Conservation (phyloP, 2,797 vertebrate genomes). For the Manis crassicaudata region DNA sequence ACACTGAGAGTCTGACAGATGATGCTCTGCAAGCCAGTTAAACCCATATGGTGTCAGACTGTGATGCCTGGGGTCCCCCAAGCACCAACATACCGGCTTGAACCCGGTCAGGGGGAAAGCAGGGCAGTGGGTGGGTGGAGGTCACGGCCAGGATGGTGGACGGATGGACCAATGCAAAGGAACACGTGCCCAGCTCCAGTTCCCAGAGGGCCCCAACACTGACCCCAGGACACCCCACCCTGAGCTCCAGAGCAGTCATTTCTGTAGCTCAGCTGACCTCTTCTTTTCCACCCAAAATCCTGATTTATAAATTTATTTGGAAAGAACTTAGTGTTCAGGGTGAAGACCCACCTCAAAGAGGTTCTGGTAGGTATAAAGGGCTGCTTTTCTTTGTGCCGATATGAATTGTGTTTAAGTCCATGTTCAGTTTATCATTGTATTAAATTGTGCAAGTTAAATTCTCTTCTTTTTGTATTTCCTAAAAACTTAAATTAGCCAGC, state of each 20-base stretch:
- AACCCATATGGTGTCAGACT: fast-evolving
- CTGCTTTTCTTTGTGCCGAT: constrained; percentile 66
- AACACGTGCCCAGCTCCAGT: neutral
- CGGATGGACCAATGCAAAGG: neutral
- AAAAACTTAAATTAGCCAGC: neutral
- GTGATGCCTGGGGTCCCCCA: fast-evolving
- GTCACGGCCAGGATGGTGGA: fast-evolving
- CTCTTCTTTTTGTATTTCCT: constrained; percentile 3
- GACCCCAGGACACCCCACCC: neutral
- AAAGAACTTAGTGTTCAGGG: constrained; percentile 57
- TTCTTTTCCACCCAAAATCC: constrained; percentile 69
- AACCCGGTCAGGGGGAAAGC: neutral
- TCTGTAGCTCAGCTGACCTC: neutral
- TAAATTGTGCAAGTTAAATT: constrained; percentile 70
- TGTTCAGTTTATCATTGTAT: constrained; percentile 54
- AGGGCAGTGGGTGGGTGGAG: neutral
- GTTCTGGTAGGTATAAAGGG: constrained; percentile 78
- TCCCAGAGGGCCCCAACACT: neutral
- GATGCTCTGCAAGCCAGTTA: neutral
- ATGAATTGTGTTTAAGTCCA: constrained; percentile 68
- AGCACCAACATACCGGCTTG: neutral
- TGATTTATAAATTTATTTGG: constrained; percentile 54
- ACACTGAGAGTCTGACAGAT: neutral
- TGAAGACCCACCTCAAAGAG: constrained; percentile 80
- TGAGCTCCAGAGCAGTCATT: neutral